Conservation (phyloP, 1,140 invertebrate genomes). For the Dufourea novaeangliae region DNA sequence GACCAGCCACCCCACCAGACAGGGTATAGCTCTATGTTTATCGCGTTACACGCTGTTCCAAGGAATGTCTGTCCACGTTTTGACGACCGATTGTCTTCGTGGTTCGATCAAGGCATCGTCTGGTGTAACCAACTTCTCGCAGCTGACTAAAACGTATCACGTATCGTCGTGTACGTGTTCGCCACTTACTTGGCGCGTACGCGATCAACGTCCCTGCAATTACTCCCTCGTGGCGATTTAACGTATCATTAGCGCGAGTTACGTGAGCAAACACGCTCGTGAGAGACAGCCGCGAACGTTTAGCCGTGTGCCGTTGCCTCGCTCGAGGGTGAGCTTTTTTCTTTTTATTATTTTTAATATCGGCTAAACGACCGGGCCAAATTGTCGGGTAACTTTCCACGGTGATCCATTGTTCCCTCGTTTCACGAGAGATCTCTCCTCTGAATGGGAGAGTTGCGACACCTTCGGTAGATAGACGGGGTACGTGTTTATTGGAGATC, state of each 20-base stretch:
- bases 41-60: slow-evolving; percentile 37
- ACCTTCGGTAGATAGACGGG: too few relatives aligned
- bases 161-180: slow-evolving; percentile 13
- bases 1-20: not conserved
- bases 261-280: slow-evolving; percentile 63
- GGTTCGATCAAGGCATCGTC: not conserved
- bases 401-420: slow-evolving; percentile 1
- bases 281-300: slow-evolving; percentile 48
- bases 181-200: slow-evolving; percentile 43
- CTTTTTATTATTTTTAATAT: slow-evolving; percentile 3
- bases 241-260: slow-evolving; percentile 67
- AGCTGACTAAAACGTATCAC: slow-evolving; percentile 26
- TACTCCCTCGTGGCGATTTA: slow-evolving; percentile 64
- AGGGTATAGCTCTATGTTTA: not conserved
- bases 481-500: too few relatives aligned
- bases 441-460: slow-evolving; percentile 5
- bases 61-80: slow-evolving; percentile 48
- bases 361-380: not conserved
- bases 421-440: not conserved
- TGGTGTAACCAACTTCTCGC: not conserved
- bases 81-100: slow-evolving; percentile 51
- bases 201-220: slow-evolving; percentile 60
- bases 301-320: slow-evolving; percentile 45
- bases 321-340: slow-evolving; percentile 24
- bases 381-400: slow-evolving; percentile 1